phyloP scores from a whole-genome alignment of 2,113 vertebrate species.

The Hypanus sabinus region DNA sequence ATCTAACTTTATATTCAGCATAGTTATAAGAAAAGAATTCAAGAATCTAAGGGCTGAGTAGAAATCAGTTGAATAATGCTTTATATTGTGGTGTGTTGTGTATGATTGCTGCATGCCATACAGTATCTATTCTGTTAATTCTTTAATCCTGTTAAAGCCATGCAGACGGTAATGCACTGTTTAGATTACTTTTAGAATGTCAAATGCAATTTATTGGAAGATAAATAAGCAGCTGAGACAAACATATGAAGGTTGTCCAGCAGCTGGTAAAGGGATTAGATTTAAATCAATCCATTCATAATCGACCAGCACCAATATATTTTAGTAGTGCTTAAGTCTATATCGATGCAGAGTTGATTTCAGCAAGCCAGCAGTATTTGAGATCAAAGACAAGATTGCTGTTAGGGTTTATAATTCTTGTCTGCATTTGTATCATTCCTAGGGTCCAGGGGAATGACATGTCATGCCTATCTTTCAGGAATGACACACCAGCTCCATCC shows the following conservation, averaged over 20 bases:
- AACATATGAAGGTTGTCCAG: conserved; percentile 3
- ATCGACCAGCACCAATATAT: background rate
- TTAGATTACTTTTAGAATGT: background rate
- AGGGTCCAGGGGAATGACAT: background rate
- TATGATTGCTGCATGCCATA: background rate
- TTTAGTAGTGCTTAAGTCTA: background rate
- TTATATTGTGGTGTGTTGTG: background rate
- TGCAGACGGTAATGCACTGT: background rate
- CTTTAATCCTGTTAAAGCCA: background rate
- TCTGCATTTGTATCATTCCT: background rate
- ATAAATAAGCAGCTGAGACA: background rate
- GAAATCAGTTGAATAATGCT: background rate
- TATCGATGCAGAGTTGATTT: background rate
- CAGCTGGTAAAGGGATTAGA: conserved; percentile 11
- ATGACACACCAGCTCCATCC: background rate
- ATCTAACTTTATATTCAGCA: background rate
- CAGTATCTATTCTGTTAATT: background rate
- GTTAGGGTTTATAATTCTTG: background rate
- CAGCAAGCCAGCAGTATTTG: background rate
- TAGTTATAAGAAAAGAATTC: background rate
- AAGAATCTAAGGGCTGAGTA: background rate
- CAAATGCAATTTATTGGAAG: conserved; percentile 23
- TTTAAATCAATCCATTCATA: background rate
- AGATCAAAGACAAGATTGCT: background rate
- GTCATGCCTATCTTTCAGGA: too few relatives aligned